phyloP scores from a whole-genome alignment of 1,140 invertebrate genomes.

The Brachionus sp. region DNA sequence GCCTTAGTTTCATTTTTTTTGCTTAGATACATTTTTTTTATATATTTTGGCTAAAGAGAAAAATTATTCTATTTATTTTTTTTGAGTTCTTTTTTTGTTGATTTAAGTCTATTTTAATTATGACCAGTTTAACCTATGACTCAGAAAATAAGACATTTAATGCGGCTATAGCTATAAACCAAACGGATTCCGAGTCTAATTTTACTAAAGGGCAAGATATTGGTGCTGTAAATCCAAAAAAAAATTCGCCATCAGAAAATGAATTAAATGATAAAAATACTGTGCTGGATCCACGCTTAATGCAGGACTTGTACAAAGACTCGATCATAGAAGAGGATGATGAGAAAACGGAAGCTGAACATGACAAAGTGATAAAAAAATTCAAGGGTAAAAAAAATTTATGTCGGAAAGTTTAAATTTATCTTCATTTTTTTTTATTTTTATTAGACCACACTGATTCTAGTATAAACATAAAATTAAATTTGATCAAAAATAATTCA shows the following conservation, averaged over 20 bases:
- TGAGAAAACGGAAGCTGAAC: background rate
- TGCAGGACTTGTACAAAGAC: background rate
- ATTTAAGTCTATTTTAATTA: background rate
- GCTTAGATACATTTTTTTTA: background rate
- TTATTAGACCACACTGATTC: background rate
- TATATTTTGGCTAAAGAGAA: background rate
- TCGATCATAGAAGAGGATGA: background rate
- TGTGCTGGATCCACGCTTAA: background rate
- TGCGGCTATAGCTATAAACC: background rate
- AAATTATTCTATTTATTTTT: background rate
- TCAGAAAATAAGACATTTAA: background rate
- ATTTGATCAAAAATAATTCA: background rate
- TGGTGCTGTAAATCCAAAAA: background rate
- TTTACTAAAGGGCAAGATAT: background rate
- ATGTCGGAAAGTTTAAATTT: background rate
- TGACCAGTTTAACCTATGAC: background rate
- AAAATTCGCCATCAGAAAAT: background rate
- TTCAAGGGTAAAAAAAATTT: background rate
- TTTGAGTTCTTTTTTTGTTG: constrained; percentile 25
- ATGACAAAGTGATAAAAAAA: background rate
- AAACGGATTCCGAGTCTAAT: background rate
- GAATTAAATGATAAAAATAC: background rate
- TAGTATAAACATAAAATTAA: constrained; percentile 5
- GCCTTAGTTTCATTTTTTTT: background rate
- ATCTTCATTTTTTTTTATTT: background rate